phyloP scores from a whole-genome alignment of 2,888 invertebrate species.

The Phorcus lineatus region DNA sequence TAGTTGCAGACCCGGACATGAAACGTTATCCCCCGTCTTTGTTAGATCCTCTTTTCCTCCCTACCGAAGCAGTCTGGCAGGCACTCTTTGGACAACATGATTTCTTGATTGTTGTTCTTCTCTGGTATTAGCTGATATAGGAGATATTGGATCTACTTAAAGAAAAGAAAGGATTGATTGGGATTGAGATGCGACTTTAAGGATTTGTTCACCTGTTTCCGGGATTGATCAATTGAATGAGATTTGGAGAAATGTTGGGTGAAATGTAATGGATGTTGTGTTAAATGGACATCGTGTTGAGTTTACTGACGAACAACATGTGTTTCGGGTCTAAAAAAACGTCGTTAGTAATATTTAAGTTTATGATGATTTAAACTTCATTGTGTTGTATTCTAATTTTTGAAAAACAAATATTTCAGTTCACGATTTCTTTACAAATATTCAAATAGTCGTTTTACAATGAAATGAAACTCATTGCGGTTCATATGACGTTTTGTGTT shows the following conservation, averaged over 20 bases:
- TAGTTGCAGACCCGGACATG: neutral
- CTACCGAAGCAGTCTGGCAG: neutral
- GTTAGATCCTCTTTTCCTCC: neutral
- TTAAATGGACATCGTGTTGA: too few species aligned
- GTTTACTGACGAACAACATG: too few species aligned
- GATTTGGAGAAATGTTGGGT: neutral
- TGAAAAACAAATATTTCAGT: too few species aligned
- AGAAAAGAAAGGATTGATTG: neutral
- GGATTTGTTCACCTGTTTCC: neutral
- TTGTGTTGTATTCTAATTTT: too few species aligned
- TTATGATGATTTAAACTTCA: too few species aligned
- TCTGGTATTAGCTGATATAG: neutral
- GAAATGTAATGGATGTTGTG: too few species aligned
- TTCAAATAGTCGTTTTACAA: too few species aligned
- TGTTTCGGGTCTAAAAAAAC: too few species aligned
- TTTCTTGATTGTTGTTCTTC: neutral
- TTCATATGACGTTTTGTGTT: too few species aligned
- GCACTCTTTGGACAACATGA: neutral
- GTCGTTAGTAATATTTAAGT: too few species aligned
- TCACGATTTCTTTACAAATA: too few species aligned
- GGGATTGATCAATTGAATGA: neutral
- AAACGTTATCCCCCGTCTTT: slow-evolving; percentile 7
- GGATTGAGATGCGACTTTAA: neutral
- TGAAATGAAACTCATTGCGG: too few species aligned
- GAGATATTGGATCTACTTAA: neutral